Percentiles rank a stretch among this genome's conserved stretches.
These are phyloP conservation scores for Philopedon plagiatum DNA, from an alignment of 2,888 invertebrate species.

Conservation along the genomic window DNA sequence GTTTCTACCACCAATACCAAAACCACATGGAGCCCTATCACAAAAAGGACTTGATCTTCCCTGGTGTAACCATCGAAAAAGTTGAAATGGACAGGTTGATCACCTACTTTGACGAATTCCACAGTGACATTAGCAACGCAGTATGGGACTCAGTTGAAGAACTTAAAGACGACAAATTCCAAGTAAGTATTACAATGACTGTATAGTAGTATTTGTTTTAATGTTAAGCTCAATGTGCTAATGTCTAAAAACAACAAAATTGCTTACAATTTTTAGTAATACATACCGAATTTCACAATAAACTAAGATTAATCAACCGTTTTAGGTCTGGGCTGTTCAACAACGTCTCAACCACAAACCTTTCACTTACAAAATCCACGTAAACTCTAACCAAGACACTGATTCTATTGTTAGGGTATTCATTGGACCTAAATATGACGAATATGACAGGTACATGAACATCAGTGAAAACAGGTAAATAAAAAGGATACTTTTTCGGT, in stretches of 20 bases:
- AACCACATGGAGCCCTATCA: constrained; percentile 69
- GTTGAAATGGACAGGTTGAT: constrained; percentile 77
- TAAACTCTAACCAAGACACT: constrained; percentile 73
- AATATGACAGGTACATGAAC: constrained; percentile 70
- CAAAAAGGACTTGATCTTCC: constrained; percentile 72
- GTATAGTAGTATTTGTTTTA: too few species aligned
- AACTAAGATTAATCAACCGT: constrained; percentile 48
- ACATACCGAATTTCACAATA: neutral
- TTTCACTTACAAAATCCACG: constrained; percentile 74
- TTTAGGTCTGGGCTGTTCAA: constrained; percentile 75
- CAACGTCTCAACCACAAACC: constrained; percentile 80
- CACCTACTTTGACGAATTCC: constrained; percentile 79
- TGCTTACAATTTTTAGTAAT: neutral
- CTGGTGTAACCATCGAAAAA: constrained; percentile 74
- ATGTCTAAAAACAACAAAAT: too few species aligned
- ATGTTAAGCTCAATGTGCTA: too few species aligned
- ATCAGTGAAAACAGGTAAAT: constrained; percentile 71
- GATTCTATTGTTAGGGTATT: constrained; percentile 77
- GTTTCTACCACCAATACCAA: constrained; percentile 32
- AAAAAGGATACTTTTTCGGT: neutral
- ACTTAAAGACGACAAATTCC: constrained; percentile 63
- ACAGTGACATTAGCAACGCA: constrained; percentile 74
- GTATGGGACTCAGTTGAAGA: constrained; percentile 69
- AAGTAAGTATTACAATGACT: constrained; percentile 7
- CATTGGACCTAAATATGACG: constrained; percentile 80